Evolutionary conservation across 2,113 vertebrate species (phyloP), one percentile per base, ranked within the genome.

Genomic region (Dasyprocta punctata): DNA sequence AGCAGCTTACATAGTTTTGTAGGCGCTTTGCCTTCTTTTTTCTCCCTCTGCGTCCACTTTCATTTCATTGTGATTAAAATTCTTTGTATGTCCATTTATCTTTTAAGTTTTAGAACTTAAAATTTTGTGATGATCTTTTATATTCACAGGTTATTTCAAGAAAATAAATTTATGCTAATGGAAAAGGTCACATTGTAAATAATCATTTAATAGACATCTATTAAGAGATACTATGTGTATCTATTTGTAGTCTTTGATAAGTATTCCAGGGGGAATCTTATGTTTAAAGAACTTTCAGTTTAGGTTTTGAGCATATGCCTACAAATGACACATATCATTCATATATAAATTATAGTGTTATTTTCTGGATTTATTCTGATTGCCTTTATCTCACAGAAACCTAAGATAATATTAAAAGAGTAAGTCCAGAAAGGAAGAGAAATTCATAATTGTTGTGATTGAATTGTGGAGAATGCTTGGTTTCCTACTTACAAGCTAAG

Each of bases 121-220:
- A 88, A 44, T 58, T 90, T 92, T 69, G 11, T 86, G n/a, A 8
- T 91, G 12, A 87, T 90, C 44, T 87, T 96, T 96, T 88, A 92
- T 71, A 10, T 90, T 33, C 54, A 90, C 60, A 96, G 7, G 60
- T 87, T 90, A 91, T 75, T 93, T 60, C 82, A 49, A 60, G 9
- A n/a, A 81, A 84, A 60, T 61, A 77, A 73, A 67, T 61, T 71
- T 85, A 56, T 96, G 24, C n/a, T 92, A 86, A 47, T 81, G 78
- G 19, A 89, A 38, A 80, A 92, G 2, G 7, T 94, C 36, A 47
- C 14, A n/a, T 17, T 78, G 7, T 92, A 90, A 84, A 73, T 36
- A 60, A 82, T 97, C 61, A 88, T 61, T 89, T 13, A 67, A 36
- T 10, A 84, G 54, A 83, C 28, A 65, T 56, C 71, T 90, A 30